These are phyloP conservation scores for Aplysina aerophoba DNA, from an alignment of 37 sponge, comb jelly and placozoan species.

Conservation along the genomic window DNA sequence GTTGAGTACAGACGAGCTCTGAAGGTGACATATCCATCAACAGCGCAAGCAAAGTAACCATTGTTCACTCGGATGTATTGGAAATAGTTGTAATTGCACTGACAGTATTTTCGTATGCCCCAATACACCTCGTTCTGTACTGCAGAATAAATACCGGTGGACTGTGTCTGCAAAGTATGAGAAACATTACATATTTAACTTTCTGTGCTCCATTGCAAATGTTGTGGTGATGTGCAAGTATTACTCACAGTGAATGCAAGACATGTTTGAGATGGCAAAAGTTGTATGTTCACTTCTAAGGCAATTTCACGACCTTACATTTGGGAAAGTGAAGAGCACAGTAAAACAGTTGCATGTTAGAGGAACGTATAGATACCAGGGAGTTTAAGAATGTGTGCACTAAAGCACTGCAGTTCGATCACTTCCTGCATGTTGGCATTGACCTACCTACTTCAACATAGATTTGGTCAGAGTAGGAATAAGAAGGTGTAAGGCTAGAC, in stretches of 20 bases:
- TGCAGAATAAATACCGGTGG: not conserved
- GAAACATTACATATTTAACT: no score
- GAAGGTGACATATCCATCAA: conserved; percentile 7
- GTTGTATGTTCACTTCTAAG: not conserved
- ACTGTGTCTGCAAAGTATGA: not conserved
- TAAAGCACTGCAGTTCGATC: no score
- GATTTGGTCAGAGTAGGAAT: not conserved
- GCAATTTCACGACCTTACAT: not conserved
- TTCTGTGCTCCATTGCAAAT: no score
- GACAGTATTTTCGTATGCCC: not conserved
- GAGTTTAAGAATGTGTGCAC: no score
- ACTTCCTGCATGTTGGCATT: not conserved
- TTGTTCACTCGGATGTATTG: not conserved
- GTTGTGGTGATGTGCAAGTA: not conserved
- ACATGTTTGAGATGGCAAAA: not conserved
- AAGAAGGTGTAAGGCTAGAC: not conserved
- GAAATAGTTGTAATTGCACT: not conserved
- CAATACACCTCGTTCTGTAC: conserved; percentile 2
- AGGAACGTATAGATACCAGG: no score
- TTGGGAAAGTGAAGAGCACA: no score
- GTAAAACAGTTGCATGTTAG: no score
- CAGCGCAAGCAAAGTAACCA: not conserved
- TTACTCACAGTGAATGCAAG: conserved; percentile 5
- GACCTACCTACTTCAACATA: not conserved
- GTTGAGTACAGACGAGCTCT: not conserved